A percentile compares a stretch with the other conserved stretches of the same genome.
These are phyloP conservation scores for Euwallacea similis DNA, from an alignment of 1,140 invertebrate genomes.

Conservation along the genomic window DNA sequence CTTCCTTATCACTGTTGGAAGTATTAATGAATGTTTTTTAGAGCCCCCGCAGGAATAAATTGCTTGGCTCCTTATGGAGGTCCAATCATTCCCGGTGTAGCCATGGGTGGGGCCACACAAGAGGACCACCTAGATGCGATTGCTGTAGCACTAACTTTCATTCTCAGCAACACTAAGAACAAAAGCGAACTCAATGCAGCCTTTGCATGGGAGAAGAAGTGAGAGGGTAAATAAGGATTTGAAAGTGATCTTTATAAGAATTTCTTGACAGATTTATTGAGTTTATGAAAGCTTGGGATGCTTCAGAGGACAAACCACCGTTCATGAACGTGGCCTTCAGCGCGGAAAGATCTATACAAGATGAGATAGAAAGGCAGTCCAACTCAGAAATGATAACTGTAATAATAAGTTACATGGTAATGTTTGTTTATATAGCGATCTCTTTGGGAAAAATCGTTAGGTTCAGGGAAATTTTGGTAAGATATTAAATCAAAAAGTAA, in stretches of 20 bases:
- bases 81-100: conserved; percentile 79
- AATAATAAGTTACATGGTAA: conserved; percentile 82
- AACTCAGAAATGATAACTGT: conserved; percentile 80
- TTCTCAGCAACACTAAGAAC: conserved; percentile 68
- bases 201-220: conserved; percentile 73
- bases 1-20: conserved; percentile 2
- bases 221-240: not conserved
- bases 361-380: conserved; percentile 83
- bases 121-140: conserved; percentile 59
- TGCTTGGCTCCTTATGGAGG: conserved; percentile 84
- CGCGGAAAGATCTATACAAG: conserved; percentile 86
- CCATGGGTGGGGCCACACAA: conserved; percentile 68
- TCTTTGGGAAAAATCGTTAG: conserved; percentile 76
- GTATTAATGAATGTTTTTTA: conserved; percentile 52
- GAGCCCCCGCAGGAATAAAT: conserved; percentile 62
- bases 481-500: conserved; percentile 60
- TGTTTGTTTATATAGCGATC: conserved; percentile 90
- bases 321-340: conserved; percentile 75
- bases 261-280: conserved; percentile 66
- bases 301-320: conserved; percentile 57
- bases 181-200: conserved; percentile 59
- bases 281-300: conserved; percentile 73
- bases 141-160: conserved; percentile 74
- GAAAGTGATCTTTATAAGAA: not conserved
- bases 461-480: conserved; percentile 61